Conservation (phyloP, 2,888 invertebrate species). For the Rugalucina vietnamica region DNA sequence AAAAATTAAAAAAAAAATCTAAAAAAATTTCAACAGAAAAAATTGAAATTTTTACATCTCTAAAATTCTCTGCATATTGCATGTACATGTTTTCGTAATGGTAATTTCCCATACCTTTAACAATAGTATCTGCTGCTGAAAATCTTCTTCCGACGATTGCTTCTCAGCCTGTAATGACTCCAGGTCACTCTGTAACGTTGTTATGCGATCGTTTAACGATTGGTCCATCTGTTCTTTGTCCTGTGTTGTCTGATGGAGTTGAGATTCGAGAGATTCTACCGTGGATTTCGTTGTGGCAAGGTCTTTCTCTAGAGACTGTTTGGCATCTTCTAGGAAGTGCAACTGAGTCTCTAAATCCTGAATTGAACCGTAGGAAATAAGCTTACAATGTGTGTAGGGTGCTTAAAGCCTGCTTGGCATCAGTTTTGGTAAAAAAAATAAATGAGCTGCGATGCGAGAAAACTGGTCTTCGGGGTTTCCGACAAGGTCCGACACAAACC, state of each 20-base stretch:
- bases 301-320: conserved; percentile 68
- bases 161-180: conserved; percentile 64
- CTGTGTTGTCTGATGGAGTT: conserved; percentile 50
- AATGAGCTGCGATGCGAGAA: no score
- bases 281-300: conserved; percentile 58
- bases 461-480: no score
- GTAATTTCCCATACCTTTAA: conserved; percentile 67
- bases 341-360: conserved; percentile 82
- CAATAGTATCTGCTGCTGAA: conserved; percentile 65
- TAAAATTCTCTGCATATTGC: no score
- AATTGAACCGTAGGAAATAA: no score
- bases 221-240: conserved; percentile 62
- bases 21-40: neutral
- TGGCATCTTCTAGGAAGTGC: conserved; percentile 76
- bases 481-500: no score
- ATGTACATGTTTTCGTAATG: no score
- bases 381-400: no score
- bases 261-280: conserved; percentile 46
- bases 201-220: conserved; percentile 63
- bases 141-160: conserved; percentile 51
- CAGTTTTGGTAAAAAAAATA: no score
- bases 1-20: no score
- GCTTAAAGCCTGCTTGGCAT: no score
- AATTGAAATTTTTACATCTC: no score
- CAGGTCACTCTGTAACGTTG: conserved; percentile 62